A percentile compares a stretch with the other conserved stretches of the same genome.
Evolutionary conservation across 30 jellyfish, hydroid and myxozoan species (phyloP).

Genomic region (Aurelia sp.): DNA sequence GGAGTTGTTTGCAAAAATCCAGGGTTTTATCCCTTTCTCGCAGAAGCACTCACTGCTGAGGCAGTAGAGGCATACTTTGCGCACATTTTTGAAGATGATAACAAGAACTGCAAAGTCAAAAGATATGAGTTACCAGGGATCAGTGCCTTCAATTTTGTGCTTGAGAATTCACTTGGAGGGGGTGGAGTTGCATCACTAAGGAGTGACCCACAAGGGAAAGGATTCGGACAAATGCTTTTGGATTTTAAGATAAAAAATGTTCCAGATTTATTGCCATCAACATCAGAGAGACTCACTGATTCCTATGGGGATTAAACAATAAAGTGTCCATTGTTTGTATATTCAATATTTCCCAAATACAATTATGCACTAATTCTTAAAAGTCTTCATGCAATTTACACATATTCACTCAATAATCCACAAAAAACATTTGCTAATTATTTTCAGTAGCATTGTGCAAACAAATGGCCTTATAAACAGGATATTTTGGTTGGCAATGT

Average conservation of each 20-base stretch:
- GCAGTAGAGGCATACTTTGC: constrained; percentile 80
- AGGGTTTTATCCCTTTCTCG: constrained; percentile 76
- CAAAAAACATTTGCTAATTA: too few species aligned
- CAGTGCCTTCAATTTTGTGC: constrained; percentile 86
- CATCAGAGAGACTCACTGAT: constrained; percentile 79
- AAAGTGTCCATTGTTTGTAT: too few species aligned
- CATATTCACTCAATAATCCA: too few species aligned
- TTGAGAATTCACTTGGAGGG: constrained; percentile 91
- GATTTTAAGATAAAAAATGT: constrained; percentile 88
- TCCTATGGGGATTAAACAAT: constrained; percentile 33
- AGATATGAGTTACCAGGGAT: constrained; percentile 95
- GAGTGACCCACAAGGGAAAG: constrained; percentile 97
- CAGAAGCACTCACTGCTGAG: constrained; percentile 81
- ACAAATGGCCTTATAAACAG: too few species aligned
- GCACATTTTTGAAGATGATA: constrained; percentile 81
- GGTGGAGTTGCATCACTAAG: constrained; percentile 96
- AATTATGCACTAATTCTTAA: too few species aligned
- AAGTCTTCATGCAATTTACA: too few species aligned
- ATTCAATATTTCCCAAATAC: too few species aligned
- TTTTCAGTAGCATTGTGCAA: too few species aligned
- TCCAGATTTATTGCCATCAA: constrained; percentile 85
- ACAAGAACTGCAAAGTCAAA: constrained; percentile 35
- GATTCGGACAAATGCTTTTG: constrained; percentile 88
- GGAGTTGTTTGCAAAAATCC: constrained; percentile 94
- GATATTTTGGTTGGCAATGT: too few species aligned